These are phyloP conservation scores for Hemicrepidius hirtus DNA, from an alignment of 2,888 invertebrate genomes.

Conservation along the genomic window DNA sequence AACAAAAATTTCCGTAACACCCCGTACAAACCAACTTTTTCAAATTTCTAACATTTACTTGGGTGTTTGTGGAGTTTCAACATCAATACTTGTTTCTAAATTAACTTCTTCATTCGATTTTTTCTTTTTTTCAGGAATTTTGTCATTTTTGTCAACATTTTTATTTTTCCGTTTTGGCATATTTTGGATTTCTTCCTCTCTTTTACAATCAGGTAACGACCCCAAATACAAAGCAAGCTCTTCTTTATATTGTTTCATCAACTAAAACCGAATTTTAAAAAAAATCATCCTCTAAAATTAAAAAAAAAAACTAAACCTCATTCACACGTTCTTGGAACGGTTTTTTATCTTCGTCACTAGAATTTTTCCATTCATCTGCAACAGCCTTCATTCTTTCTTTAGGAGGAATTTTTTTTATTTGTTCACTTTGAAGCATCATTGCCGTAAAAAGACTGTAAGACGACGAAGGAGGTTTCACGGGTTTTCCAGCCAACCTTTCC, in stretches of 20 bases:
- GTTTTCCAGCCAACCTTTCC: constrained; percentile 73
- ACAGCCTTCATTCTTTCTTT: constrained; percentile 73
- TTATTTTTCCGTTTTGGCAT: constrained; percentile 64
- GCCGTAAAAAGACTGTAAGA: constrained; percentile 74
- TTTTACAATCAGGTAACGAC: constrained; percentile 72
- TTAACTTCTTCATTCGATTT: too few relatives aligned
- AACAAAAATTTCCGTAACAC: too few relatives aligned
- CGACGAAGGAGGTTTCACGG: constrained; percentile 74
- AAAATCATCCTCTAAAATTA: too few relatives aligned
- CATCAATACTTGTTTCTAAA: constrained; percentile 37
- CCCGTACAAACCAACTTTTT: too few relatives aligned
- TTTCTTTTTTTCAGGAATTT: constrained; percentile 39
- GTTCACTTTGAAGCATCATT: constrained; percentile 70
- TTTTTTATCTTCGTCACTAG: constrained; percentile 71
- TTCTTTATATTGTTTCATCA: constrained; percentile 71
- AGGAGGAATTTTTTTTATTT: constrained; percentile 70
- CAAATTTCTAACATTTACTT: too few relatives aligned
- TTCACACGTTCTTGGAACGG: constrained; percentile 70
- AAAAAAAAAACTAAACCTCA: constrained; percentile 3
- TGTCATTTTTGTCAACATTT: not conserved
- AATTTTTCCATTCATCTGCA: constrained; percentile 73
- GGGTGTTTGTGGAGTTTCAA: not conserved
- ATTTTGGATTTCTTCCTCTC: constrained; percentile 69
- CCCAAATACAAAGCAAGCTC: constrained; percentile 73
- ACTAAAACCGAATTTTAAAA: constrained; percentile 57